Conservation (phyloP, 2,113 vertebrate species). For the Eptesicus fuscus region DNA sequence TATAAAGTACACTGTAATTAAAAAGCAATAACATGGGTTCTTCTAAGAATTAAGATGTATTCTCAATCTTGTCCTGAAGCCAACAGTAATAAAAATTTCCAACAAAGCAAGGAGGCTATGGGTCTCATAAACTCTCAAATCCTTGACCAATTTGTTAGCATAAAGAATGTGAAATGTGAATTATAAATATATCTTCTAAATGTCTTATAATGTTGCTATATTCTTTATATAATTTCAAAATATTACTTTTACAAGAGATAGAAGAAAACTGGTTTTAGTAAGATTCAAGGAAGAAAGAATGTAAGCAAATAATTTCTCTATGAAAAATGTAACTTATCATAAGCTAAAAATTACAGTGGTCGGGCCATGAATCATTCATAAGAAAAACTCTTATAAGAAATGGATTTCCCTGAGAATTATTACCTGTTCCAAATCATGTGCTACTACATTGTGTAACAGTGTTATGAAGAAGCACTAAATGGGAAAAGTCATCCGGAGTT, state of each 20-base stretch:
- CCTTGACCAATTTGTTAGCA: background rate
- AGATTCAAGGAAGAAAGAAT: background rate
- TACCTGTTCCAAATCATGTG: background rate
- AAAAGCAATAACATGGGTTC: background rate
- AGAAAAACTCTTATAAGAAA: background rate
- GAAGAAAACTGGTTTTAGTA: background rate
- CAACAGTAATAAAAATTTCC: background rate
- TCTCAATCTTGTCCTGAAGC: background rate
- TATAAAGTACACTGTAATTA: background rate
- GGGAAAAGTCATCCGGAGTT: background rate
- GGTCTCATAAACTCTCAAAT: background rate
- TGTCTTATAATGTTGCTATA: background rate
- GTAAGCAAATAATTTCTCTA: background rate
- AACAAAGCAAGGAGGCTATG: background rate
- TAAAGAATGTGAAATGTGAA: background rate
- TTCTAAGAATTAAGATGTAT: background rate
- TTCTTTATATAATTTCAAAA: slow-evolving; percentile 17
- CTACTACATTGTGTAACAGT: background rate
- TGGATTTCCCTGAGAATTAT: background rate
- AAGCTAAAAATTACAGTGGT: background rate
- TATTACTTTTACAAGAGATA: background rate
- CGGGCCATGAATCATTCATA: background rate
- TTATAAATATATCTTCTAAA: background rate
- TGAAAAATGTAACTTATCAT: background rate
- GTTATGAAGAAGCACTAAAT: background rate